A percentile compares a stretch with the other conserved stretches of the same genome.
These are phyloP conservation scores for Amazona finschi DNA, from an alignment of 2,797 vertebrate species.

Conservation along the genomic window DNA sequence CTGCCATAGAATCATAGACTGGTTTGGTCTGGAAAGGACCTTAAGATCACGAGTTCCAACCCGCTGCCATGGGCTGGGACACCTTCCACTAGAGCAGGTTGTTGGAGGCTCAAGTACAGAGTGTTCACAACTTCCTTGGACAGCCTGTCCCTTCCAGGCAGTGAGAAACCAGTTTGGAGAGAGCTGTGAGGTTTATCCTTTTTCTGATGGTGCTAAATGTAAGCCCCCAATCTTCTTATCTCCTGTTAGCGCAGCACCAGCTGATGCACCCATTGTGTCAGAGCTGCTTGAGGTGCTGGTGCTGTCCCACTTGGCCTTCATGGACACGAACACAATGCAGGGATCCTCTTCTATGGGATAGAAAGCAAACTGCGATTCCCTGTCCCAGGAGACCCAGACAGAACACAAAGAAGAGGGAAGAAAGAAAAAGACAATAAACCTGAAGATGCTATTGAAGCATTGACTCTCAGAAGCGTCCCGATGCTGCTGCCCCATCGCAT, in stretches of 20 bases:
- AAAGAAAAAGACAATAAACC: background rate
- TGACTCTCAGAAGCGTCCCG: background rate
- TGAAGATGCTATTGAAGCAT: fast-evolving
- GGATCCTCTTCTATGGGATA: background rate
- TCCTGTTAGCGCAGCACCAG: background rate
- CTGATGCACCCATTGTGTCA: background rate
- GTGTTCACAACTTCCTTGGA: background rate
- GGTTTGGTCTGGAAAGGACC: background rate
- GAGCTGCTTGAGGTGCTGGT: background rate
- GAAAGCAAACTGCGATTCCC: background rate
- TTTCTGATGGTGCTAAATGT: conserved; percentile 14
- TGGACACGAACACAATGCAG: background rate
- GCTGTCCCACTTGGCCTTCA: background rate
- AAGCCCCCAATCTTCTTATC: conserved; percentile 47
- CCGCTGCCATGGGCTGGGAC: background rate
- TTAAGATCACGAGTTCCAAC: background rate
- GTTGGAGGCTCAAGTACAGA: background rate
- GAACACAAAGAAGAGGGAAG: background rate
- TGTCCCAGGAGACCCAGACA: background rate
- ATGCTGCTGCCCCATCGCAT: background rate
- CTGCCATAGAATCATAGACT: background rate
- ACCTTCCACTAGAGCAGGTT: background rate
- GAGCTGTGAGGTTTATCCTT: background rate
- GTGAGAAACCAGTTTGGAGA: background rate
- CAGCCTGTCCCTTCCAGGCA: background rate